A percentile compares a stretch with the other conserved stretches of the same genome.
Evolutionary conservation across 2,888 invertebrate genomes (phyloP).

Genomic region (Drosophila aldrichi): DNA sequence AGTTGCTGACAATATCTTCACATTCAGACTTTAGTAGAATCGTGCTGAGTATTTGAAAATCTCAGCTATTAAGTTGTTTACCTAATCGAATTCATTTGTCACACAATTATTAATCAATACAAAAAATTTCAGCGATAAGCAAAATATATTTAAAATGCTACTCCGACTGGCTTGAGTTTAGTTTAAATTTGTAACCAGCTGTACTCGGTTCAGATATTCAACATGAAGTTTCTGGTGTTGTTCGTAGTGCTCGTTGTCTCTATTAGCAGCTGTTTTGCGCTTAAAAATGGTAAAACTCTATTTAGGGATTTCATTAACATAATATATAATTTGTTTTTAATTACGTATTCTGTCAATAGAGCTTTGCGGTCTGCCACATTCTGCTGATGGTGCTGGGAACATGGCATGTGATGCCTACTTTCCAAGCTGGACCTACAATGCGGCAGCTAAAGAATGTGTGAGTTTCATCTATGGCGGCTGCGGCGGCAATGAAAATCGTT

Average conservation of each 20-base stretch:
- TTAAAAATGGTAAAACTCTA: slow-evolving; percentile 39
- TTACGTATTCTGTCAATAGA: slow-evolving; percentile 34
- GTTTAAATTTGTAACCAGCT: neutral
- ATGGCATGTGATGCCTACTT: slow-evolving; percentile 53
- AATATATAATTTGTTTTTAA: too few species aligned
- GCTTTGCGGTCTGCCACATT: slow-evolving; percentile 55
- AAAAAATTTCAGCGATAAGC: slow-evolving; percentile 3
- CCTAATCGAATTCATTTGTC: neutral
- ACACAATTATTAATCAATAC: slow-evolving; percentile 13
- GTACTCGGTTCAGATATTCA: neutral
- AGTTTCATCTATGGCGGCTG: slow-evolving; percentile 69
- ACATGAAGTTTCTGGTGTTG: slow-evolving; percentile 13
- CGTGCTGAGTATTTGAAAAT: too few species aligned
- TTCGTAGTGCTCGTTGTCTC: slow-evolving; percentile 8
- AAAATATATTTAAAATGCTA: neutral
- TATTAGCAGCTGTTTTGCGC: slow-evolving; percentile 4
- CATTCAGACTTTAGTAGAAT: too few species aligned
- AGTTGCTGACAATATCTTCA: neutral
- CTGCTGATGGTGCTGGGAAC: slow-evolving; percentile 49
- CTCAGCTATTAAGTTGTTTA: neutral
- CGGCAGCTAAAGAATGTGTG: slow-evolving; percentile 45
- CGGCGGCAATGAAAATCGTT: slow-evolving; percentile 72
- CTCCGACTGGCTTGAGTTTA: neutral
- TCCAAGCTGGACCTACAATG: slow-evolving; percentile 57
- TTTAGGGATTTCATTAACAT: too few species aligned